Evolutionary conservation across 2,888 invertebrate genomes (phyloP).

Genomic region (Parochlus steinenii): DNA sequence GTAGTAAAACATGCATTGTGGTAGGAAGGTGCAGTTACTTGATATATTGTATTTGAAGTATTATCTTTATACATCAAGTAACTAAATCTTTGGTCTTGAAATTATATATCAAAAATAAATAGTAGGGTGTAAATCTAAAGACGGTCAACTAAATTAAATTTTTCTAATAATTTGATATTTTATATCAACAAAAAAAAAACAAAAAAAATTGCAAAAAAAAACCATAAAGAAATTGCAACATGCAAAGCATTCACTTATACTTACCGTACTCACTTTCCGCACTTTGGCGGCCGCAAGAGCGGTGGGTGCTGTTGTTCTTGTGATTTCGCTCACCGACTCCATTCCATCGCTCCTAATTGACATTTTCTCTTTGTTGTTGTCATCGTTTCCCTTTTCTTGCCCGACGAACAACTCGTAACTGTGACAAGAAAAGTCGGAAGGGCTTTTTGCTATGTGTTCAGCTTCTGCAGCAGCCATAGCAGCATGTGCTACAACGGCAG

Average conservation of each 20-base stretch:
- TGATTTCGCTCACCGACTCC: constrained; percentile 77
- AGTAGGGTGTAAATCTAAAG: constrained; percentile 13
- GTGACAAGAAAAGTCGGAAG: constrained; percentile 80
- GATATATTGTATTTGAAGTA: no score
- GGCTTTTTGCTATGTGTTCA: constrained; percentile 67
- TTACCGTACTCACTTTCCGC: constrained; percentile 89
- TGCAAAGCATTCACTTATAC: constrained; percentile 32
- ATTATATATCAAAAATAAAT: constrained; percentile 18
- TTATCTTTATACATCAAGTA: no score
- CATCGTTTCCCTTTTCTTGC: constrained; percentile 77
- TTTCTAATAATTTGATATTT: constrained; percentile 12
- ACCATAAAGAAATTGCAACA: constrained; percentile 15
- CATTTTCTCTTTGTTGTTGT: constrained; percentile 82
- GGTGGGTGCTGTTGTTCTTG: constrained; percentile 34
- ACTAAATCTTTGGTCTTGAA: no score
- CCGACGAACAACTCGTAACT: constrained; percentile 85
- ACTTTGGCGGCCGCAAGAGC: constrained; percentile 35
- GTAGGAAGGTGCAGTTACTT: no score
- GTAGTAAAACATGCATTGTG: no score
- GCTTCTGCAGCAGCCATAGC: constrained; percentile 28
- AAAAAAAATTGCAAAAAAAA: constrained; percentile 17
- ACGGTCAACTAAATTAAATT: constrained; percentile 13
- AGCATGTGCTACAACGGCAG: constrained; percentile 46
- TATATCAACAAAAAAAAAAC: constrained; percentile 6
- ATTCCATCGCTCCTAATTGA: constrained; percentile 78